Conservation (phyloP, 2,113 vertebrate genomes). For the Hippocampus comes region DNA sequence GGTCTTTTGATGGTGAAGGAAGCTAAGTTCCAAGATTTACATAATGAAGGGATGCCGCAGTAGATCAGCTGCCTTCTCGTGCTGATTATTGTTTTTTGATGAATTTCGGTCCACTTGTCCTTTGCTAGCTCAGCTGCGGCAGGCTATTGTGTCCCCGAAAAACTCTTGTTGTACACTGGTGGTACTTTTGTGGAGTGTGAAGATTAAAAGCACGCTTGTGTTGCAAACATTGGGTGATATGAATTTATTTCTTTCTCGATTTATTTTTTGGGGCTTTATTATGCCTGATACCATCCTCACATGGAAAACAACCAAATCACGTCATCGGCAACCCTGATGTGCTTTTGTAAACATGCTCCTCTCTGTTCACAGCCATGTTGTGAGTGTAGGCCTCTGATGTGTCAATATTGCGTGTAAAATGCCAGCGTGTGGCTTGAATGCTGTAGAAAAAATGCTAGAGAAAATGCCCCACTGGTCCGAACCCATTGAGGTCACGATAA, state of each 20-base stretch:
- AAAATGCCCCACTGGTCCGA: neutral
- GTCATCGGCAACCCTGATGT: neutral
- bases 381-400: neutral
- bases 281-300: no score
- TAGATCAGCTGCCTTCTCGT: constrained; percentile 59
- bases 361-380: no score
- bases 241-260: no score
- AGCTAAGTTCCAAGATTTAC: constrained; percentile 61
- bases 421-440: constrained; percentile 19
- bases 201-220: no score
- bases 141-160: constrained; percentile 38
- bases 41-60: constrained; percentile 65
- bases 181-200: no score
- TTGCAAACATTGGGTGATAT: no score
- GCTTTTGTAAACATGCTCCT: neutral
- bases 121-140: constrained; percentile 30
- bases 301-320: no score
- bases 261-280: no score
- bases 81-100: constrained; percentile 66
- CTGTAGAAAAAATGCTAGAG: neutral
- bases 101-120: constrained; percentile 42
- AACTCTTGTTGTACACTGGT: neutral
- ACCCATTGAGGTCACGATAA: constrained; percentile 12
- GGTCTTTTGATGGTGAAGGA: constrained; percentile 70
- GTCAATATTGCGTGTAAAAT: neutral